A percentile compares a stretch with the other conserved stretches of the same genome.
These are phyloP conservation scores for Lanistes nyassanus DNA, from an alignment of 1,140 invertebrate species.

Conservation along the genomic window DNA sequence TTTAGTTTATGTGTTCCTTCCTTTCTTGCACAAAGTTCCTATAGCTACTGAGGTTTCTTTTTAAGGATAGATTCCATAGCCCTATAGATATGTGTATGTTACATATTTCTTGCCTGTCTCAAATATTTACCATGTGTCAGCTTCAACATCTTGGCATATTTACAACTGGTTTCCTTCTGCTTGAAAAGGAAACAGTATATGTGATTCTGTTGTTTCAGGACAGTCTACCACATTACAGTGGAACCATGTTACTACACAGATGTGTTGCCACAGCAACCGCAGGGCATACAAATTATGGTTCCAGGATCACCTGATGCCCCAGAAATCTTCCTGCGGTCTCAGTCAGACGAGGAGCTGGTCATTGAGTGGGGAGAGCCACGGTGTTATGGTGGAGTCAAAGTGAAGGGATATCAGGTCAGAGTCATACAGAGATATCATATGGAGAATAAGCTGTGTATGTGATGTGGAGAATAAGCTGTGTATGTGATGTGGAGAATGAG, in stretches of 20 bases:
- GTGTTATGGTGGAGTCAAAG: constrained; percentile 58
- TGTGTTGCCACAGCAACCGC: constrained; percentile 44
- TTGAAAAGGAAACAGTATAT: neutral
- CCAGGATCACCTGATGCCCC: constrained; percentile 65
- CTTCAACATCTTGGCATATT: no score
- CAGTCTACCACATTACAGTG: constrained; percentile 59
- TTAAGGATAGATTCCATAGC: no score
- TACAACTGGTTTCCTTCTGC: neutral
- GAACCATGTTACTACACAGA: constrained; percentile 59
- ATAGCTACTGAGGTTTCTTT: no score
- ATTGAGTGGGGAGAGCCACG: constrained; percentile 66
- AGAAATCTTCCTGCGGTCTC: constrained; percentile 60
- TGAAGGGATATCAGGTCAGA: constrained; percentile 64
- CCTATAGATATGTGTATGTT: no score
- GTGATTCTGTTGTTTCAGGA: constrained; percentile 37
- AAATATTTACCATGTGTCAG: no score
- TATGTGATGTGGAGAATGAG: no score
- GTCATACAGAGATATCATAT: neutral
- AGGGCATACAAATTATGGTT: constrained; percentile 61
- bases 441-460: neutral
- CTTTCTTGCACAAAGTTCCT: no score
- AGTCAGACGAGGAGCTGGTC: constrained; percentile 60
- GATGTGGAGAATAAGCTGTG: neutral
- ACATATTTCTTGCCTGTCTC: no score
- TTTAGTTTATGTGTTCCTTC: neutral